These are phyloP conservation scores for Chroicocephalus ridibundus DNA, from an alignment of 2,113 vertebrate genomes.

Conservation along the genomic window DNA sequence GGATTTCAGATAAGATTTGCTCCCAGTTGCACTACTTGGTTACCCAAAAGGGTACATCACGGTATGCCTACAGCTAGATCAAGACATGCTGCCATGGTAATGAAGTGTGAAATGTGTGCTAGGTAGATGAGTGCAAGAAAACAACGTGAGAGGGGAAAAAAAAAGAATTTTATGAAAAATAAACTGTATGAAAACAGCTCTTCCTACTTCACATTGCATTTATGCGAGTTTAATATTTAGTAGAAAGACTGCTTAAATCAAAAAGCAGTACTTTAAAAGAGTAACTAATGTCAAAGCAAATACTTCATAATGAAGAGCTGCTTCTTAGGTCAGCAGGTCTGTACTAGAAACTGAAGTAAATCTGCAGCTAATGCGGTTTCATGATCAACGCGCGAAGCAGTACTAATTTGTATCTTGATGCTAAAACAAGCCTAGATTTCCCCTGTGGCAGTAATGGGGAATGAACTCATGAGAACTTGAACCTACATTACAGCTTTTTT, in stretches of 20 bases:
- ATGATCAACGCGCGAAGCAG: not conserved
- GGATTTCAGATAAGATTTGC: not conserved
- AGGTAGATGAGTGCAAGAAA: not conserved
- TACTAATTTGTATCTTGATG: not conserved
- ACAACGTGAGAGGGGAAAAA: not conserved
- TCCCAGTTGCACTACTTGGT: not conserved
- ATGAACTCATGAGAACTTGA: not conserved
- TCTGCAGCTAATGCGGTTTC: not conserved
- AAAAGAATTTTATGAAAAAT: not conserved
- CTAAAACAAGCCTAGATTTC: not conserved
- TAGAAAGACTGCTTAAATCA: not conserved
- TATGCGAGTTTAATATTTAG: not conserved
- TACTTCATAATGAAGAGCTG: not conserved
- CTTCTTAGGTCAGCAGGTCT: not conserved
- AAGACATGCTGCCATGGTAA: not conserved
- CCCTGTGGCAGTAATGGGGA: not conserved
- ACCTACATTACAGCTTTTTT: not conserved
- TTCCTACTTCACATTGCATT: not conserved
- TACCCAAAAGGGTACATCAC: not conserved
- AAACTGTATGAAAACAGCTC: not conserved
- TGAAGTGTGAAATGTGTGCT: rapidly evolving
- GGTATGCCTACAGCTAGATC: not conserved
- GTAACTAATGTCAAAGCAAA: not conserved
- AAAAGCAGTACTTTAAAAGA: not conserved
- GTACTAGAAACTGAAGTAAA: not conserved